phyloP scores from a whole-genome alignment of 2,113 vertebrate species.

The Macaca fascicularis region DNA sequence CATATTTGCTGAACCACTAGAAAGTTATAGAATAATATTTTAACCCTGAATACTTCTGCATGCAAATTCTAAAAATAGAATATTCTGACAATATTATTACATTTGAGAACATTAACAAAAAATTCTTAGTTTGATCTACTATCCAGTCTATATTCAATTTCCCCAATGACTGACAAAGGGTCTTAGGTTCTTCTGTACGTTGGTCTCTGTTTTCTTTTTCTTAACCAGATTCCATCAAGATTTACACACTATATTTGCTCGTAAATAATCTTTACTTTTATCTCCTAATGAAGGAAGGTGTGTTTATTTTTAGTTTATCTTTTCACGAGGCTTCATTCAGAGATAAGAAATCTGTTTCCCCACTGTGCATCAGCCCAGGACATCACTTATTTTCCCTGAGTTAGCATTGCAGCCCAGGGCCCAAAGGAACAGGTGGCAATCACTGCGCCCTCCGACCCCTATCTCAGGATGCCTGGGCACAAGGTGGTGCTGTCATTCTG shows the following conservation, averaged over 20 bases:
- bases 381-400: background rate
- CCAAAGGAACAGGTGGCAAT: no score
- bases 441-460: fast-evolving
- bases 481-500: background rate
- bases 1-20: background rate
- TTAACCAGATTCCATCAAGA: background rate
- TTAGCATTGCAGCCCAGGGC: no score
- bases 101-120: background rate
- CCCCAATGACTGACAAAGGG: no score
- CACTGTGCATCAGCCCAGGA: no score
- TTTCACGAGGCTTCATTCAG: background rate
- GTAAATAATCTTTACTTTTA: background rate
- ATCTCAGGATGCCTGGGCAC: no score
- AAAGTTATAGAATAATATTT: no score
- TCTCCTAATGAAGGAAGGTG: no score
- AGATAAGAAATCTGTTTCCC: no score
- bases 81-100: background rate
- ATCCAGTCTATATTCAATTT: background rate
- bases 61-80: background rate
- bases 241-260: no score
- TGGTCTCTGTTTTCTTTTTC: background rate
- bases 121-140: background rate
- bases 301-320: background rate
- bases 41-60: background rate
- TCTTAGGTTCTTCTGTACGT: no score